These are phyloP conservation scores for Centropus unirufus DNA, from an alignment of 2,113 vertebrate species.

Conservation along the genomic window DNA sequence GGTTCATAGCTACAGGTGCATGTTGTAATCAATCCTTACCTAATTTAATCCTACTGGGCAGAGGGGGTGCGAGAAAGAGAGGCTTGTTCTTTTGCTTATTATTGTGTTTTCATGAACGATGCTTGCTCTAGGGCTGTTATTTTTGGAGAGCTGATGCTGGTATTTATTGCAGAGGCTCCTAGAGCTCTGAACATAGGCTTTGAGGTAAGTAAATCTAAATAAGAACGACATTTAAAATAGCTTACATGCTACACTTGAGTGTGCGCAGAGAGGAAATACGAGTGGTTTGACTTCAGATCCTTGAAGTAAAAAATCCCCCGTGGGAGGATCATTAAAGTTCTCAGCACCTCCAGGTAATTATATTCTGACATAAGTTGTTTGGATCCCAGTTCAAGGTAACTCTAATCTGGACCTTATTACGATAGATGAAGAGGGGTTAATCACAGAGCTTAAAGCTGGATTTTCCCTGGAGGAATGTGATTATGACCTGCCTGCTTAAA, in stretches of 20 bases:
- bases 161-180: neutral
- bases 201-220: slow-evolving; percentile 35
- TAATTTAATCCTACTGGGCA: neutral
- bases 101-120: neutral
- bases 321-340: slow-evolving; percentile 8
- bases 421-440: slow-evolving; percentile 1
- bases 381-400: neutral
- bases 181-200: neutral
- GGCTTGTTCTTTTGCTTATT: neutral
- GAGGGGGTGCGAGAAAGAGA: neutral
- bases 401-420: neutral
- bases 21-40: neutral
- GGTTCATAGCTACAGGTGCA: neutral
- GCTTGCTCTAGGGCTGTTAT: slow-evolving; percentile 1
- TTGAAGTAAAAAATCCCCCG: neutral
- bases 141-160: neutral
- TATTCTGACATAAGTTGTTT: slow-evolving; percentile 11
- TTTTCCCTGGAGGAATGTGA: neutral
- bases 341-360: slow-evolving; percentile 44
- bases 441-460: neutral
- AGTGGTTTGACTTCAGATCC: neutral
- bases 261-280: neutral
- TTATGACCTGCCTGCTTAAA: neutral
- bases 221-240: slow-evolving; percentile 38
- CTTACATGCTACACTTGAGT: neutral